Percentiles rank a stretch among this genome's conserved stretches.
Evolutionary conservation across 92 coral and sea anemone genomes (phyloP).

Genomic region (Zoanthus gigantus): DNA sequence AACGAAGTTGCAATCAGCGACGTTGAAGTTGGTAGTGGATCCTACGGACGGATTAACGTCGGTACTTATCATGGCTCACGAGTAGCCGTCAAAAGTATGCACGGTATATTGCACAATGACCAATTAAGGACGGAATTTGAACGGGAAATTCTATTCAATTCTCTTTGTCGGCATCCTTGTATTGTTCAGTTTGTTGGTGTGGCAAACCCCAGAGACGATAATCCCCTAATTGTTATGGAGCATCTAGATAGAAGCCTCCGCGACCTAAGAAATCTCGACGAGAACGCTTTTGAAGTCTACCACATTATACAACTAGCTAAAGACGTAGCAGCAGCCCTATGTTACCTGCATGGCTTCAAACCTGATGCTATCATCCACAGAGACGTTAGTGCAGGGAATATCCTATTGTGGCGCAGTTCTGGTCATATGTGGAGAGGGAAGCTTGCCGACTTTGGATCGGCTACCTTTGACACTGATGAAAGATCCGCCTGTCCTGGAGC

Average conservation of each 20-base stretch:
- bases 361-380: constrained; percentile 35
- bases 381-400: constrained; percentile 29
- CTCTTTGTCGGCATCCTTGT: constrained; percentile 31
- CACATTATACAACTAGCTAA: constrained; percentile 17
- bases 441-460: constrained; percentile 30
- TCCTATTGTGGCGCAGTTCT: constrained; percentile 19
- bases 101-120: not conserved
- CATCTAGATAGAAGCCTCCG: constrained; percentile 20
- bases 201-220: not conserved
- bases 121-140: constrained; percentile 3
- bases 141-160: constrained; percentile 9
- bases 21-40: not conserved
- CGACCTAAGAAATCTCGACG: constrained; percentile 3
- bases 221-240: constrained; percentile 8
- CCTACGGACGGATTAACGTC: constrained; percentile 1
- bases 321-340: not conserved
- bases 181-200: constrained; percentile 26
- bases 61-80: not conserved
- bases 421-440: constrained; percentile 26
- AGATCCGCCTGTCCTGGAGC: constrained; percentile 18
- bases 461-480: constrained; percentile 12
- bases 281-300: not conserved
- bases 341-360: constrained; percentile 14
- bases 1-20: not conserved
- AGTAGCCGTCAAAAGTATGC: constrained; percentile 22